Evolutionary conservation across 2,888 invertebrate genomes (phyloP).

Genomic region (Lepidonotus clava): DNA sequence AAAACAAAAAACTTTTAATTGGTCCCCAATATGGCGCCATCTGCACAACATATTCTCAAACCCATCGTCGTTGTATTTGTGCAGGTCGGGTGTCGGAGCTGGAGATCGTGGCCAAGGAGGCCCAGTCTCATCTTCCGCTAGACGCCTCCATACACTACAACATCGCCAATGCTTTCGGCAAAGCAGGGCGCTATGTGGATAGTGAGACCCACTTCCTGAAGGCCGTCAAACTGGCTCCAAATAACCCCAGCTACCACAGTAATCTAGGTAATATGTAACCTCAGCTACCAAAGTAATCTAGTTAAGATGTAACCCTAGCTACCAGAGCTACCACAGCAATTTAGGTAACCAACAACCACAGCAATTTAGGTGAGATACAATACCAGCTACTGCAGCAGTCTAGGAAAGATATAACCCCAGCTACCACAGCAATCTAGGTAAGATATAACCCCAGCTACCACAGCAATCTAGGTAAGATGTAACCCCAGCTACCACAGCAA

Average conservation of each 20-base stretch:
- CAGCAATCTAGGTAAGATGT: slow-evolving; percentile 90
- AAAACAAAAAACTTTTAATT: no score
- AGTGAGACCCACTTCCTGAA: slow-evolving; percentile 91
- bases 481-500: not conserved
- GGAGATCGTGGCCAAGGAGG: slow-evolving; percentile 86
- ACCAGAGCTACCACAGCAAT: no score
- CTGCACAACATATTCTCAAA: no score
- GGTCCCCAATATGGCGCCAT: no score
- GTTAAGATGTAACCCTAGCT: no score
- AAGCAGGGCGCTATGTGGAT: slow-evolving; percentile 87
- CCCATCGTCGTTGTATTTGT: no score
- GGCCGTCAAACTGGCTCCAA: slow-evolving; percentile 86
- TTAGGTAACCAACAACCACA: no score
- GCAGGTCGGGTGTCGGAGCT: slow-evolving; percentile 83
- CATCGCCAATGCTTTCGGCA: slow-evolving; percentile 93
- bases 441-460: slow-evolving; percentile 89
- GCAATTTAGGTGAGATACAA: no score
- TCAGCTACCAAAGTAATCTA: not conserved
- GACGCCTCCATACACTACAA: slow-evolving; percentile 91
- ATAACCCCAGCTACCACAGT: slow-evolving; percentile 89
- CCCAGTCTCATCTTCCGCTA: slow-evolving; percentile 86
- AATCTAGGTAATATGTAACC: slow-evolving; percentile 88
- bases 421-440: no score
- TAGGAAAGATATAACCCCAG: slow-evolving; percentile 84
- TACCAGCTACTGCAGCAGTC: slow-evolving; percentile 92